These are phyloP conservation scores for Synanthedon formicaeformis DNA, from an alignment of 2,888 invertebrate genomes.

Conservation along the genomic window DNA sequence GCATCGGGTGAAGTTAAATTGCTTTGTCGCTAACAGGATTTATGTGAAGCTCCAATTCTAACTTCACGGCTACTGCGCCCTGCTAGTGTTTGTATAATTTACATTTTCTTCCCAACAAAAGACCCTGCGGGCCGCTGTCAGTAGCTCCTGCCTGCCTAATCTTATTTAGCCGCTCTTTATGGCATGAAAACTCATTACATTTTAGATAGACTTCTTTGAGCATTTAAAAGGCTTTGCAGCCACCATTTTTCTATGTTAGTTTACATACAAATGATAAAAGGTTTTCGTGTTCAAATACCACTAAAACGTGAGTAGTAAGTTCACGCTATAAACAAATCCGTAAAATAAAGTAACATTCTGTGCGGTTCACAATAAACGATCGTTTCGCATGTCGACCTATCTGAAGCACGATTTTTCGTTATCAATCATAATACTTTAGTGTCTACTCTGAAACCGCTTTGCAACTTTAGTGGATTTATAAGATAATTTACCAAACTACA, in stretches of 20 bases:
- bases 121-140: slow-evolving; percentile 21
- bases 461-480: too few relatives aligned
- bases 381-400: not conserved
- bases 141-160: slow-evolving; percentile 34
- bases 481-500: slow-evolving; percentile 4
- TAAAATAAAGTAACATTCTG: not conserved
- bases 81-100: slow-evolving; percentile 18
- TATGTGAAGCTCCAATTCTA: slow-evolving; percentile 9
- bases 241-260: not conserved
- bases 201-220: not conserved
- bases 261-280: not conserved
- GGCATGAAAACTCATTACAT: slow-evolving; percentile 27
- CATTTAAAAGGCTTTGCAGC: not conserved
- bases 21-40: slow-evolving; percentile 33
- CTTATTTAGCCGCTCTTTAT: slow-evolving; percentile 32
- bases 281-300: not conserved
- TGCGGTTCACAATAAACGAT: not conserved
- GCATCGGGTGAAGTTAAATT: slow-evolving; percentile 37
- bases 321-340: not conserved
- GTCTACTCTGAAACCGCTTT: too few relatives aligned
- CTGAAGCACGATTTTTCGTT: not conserved
- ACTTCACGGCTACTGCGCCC: slow-evolving; percentile 6
- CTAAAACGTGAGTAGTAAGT: not conserved
- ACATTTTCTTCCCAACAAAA: slow-evolving; percentile 35
- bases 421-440: not conserved